phyloP scores from a whole-genome alignment of 1,140 invertebrate species.

The Chironomus striatipennis region DNA sequence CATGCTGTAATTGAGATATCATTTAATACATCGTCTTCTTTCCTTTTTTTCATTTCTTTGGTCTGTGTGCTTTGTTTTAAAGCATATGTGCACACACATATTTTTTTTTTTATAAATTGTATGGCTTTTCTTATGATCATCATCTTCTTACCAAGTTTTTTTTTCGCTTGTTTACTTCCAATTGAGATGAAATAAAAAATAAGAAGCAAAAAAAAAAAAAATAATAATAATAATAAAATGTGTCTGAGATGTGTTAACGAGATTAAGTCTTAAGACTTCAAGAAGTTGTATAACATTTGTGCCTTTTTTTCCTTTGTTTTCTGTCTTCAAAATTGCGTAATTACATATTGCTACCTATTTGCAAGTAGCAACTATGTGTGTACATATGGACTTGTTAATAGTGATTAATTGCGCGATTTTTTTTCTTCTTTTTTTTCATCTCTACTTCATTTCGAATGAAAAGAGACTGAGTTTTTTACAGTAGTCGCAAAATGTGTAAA shows the following conservation, averaged over 20 bases:
- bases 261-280: slow-evolving; percentile 2
- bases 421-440: slow-evolving; percentile 5
- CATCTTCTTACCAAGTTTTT: too few relatives aligned
- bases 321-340: background rate
- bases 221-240: too few relatives aligned
- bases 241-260: background rate
- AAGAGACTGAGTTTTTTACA: too few relatives aligned
- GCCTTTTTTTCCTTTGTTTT: too few relatives aligned
- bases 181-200: too few relatives aligned
- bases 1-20: background rate
- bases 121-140: too few relatives aligned
- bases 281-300: background rate
- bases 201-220: too few relatives aligned
- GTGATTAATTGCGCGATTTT: slow-evolving; percentile 12
- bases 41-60: background rate
- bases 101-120: too few relatives aligned
- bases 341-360: slow-evolving; percentile 14
- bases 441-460: background rate
- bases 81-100: too few relatives aligned
- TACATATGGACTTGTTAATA: slow-evolving; percentile 4
- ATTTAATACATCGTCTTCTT: background rate
- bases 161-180: too few relatives aligned
- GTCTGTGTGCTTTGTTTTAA: background rate
- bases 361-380: background rate
- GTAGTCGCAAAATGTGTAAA: slow-evolving; percentile 12